phyloP scores from a whole-genome alignment of 2,888 invertebrate species.

The Dryocosmus kuriphilus region DNA sequence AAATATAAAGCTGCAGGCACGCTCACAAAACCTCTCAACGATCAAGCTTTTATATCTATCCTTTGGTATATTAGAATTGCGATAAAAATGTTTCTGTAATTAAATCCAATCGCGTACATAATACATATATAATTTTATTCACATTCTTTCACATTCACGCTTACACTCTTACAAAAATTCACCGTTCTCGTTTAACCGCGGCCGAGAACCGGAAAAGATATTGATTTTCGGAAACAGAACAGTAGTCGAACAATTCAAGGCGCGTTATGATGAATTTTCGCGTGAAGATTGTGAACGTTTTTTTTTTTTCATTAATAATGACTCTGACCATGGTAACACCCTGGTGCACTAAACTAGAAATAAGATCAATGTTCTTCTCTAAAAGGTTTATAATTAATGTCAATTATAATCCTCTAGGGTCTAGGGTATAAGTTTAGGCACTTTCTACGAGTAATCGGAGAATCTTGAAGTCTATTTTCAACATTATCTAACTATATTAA shows the following conservation, averaged over 20 bases:
- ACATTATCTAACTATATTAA: background rate
- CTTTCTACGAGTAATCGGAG: slow-evolving; percentile 73
- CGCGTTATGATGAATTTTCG: slow-evolving; percentile 32
- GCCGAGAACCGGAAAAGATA: background rate
- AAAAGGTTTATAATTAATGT: slow-evolving; percentile 46
- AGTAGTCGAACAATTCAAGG: slow-evolving; percentile 28
- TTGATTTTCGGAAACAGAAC: slow-evolving; percentile 2
- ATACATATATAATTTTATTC: slow-evolving; percentile 55
- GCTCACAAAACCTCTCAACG: slow-evolving; percentile 49
- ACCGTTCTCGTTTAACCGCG: slow-evolving; percentile 17
- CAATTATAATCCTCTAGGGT: slow-evolving; percentile 49
- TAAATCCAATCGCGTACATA: slow-evolving; percentile 63
- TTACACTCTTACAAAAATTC: slow-evolving; percentile 43
- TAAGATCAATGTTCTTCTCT: slow-evolving; percentile 45
- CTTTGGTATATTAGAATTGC: slow-evolving; percentile 11
- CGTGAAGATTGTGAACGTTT: background rate
- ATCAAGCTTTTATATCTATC: slow-evolving; percentile 34
- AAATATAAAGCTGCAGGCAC: slow-evolving; percentile 44
- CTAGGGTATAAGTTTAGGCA: slow-evolving; percentile 72
- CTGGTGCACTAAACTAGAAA: slow-evolving; percentile 60
- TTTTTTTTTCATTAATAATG: slow-evolving; percentile 34
- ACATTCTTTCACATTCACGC: slow-evolving; percentile 54
- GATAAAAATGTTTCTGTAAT: slow-evolving; percentile 58
- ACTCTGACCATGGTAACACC: slow-evolving; percentile 65
- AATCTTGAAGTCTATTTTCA: slow-evolving; percentile 53